Evolutionary conservation across 2,797 vertebrate species (phyloP), one percentile per base, ranked within the genome.

Genomic region (Pseudomugil tenellus): DNA sequence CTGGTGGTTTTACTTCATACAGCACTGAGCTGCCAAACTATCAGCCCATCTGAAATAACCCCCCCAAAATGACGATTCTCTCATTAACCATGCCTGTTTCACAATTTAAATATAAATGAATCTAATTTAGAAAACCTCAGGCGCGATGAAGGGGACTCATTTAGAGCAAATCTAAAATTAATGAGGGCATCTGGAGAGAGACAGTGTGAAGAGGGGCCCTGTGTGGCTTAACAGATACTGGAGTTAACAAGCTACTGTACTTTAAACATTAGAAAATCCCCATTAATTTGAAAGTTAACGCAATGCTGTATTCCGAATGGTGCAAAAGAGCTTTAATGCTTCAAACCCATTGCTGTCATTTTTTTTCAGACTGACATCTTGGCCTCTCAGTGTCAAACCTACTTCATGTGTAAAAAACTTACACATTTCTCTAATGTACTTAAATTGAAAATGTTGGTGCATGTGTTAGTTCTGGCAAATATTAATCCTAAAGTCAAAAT

Each of bases 71-170:
- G 87, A 90, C 78, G 84, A 87, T 86, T 91, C 88, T 91, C 86
- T 92, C 89, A 93, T 93, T 92, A 92, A 90, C 84, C 85, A 86
- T 71, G 83, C 86, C 88, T 89, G 88, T 90, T 93, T 92, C 86
- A 92, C 89, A 92, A 93, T 93, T 93, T 92, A 92, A 93, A 93
- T 93, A 88, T 91, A 92, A 92, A 93, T 93, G 84, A 92, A 93
- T 93, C 91, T 90, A 89, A 93, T 93, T 93, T 91, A 84, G 88
- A 89, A 82, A 91, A 86, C 85, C 88, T 89, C 75, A 53, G 84
- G 85, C 75, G 69, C 78, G 80, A 90, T 85, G 90, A 91, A 90
- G 86, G 90, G 84, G 89, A 90, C 89, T 92, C 90, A 92, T 93
- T 93, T 91, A 90, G 91, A 91, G 88, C 86, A 90, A 92, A 92